Conservation (phyloP, 2,888 invertebrate genomes). For the Aspidiotus rigidus region DNA sequence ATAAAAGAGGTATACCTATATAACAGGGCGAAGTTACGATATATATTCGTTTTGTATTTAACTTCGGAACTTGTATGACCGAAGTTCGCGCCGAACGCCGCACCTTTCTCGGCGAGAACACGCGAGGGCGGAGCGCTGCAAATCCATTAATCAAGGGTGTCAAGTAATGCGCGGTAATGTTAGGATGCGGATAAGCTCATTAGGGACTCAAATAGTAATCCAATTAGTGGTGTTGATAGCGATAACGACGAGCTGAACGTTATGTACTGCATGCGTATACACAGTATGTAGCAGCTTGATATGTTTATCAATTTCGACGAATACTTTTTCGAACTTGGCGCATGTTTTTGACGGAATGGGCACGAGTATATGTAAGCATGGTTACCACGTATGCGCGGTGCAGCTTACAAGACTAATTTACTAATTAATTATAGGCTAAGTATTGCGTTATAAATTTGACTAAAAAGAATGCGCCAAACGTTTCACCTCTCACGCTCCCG, state of each 20-base stretch:
- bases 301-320: slow-evolving; percentile 18
- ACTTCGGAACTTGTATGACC: too few species aligned
- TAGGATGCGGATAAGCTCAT: slow-evolving; percentile 31
- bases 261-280: too few species aligned
- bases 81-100: too few species aligned
- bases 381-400: too few species aligned
- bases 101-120: not conserved
- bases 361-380: too few species aligned
- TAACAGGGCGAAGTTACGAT: too few species aligned
- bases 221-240: slow-evolving; percentile 31
- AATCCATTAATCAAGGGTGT: slow-evolving; percentile 30
- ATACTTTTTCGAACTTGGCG: slow-evolving; percentile 24
- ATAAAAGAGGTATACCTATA: too few species aligned
- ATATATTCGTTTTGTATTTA: too few species aligned
- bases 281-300: too few species aligned
- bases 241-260: not conserved
- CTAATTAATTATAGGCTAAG: not conserved
- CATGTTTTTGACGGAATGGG: not conserved
- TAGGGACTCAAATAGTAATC: slow-evolving; percentile 27
- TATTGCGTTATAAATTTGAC: not conserved
- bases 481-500: too few species aligned
- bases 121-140: slow-evolving; percentile 11
- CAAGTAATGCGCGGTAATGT: slow-evolving; percentile 16
- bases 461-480: too few species aligned
- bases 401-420: not conserved